phyloP scores from a whole-genome alignment of 2,797 vertebrate genomes.

The Gymnothorax javanicus region DNA sequence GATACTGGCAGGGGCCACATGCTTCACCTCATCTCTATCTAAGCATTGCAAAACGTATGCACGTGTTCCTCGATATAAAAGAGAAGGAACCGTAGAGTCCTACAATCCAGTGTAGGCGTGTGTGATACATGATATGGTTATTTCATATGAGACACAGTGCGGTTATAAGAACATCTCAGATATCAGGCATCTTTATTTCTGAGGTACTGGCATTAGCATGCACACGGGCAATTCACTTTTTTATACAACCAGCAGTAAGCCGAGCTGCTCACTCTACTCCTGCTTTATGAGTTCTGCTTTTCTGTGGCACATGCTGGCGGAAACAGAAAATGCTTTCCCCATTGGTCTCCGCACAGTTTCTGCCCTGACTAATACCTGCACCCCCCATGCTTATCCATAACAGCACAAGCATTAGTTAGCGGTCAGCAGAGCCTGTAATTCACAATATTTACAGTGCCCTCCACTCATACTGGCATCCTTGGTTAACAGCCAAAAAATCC shows the following conservation, averaged over 20 bases:
- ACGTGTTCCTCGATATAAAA: neutral
- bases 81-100: neutral
- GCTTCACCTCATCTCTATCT: neutral
- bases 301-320: neutral
- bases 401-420: neutral
- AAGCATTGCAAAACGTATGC: neutral
- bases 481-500: no score
- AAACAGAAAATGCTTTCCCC: neutral
- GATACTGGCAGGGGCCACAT: neutral
- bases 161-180: neutral
- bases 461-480: no score
- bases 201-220: neutral
- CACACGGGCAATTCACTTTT: neutral
- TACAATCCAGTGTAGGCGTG: neutral
- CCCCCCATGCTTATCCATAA: neutral
- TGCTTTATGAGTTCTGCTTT: neutral
- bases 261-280: neutral
- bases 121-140: neutral
- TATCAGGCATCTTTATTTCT: neutral
- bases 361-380: neutral
- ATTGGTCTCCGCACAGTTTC: neutral
- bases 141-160: neutral
- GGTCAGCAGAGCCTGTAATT: neutral
- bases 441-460: neutral
- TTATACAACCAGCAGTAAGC: neutral